These are phyloP conservation scores for Saturnia japonica DNA, from an alignment of 2,888 invertebrate species.

Conservation along the genomic window DNA sequence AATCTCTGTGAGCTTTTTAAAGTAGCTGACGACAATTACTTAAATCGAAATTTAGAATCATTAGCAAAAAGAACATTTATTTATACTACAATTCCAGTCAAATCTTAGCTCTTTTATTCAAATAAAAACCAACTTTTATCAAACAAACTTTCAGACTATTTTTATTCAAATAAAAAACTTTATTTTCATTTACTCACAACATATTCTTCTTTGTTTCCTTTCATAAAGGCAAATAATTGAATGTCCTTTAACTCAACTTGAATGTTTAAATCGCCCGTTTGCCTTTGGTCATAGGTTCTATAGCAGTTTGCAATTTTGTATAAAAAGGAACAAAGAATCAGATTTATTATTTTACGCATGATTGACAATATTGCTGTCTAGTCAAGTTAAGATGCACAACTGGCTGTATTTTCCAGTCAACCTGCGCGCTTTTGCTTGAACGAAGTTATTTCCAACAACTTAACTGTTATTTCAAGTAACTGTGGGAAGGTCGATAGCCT, in stretches of 20 bases:
- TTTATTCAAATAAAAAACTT: too few relatives aligned
- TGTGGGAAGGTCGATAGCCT: slow-evolving; percentile 79
- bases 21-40: not conserved
- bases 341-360: slow-evolving; percentile 1
- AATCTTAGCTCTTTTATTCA: not conserved
- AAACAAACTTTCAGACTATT: too few relatives aligned
- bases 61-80: not conserved
- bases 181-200: slow-evolving; percentile 65
- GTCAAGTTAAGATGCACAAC: slow-evolving; percentile 60
- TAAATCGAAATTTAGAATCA: not conserved
- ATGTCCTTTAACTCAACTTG: slow-evolving; percentile 90
- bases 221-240: slow-evolving; percentile 86
- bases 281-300: slow-evolving; percentile 85
- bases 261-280: slow-evolving; percentile 90
- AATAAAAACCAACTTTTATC: too few relatives aligned
- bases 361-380: slow-evolving; percentile 47
- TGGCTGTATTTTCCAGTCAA: slow-evolving; percentile 52
- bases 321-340: slow-evolving; percentile 33
- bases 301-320: slow-evolving; percentile 25
- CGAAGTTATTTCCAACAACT: slow-evolving; percentile 77
- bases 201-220: slow-evolving; percentile 83
- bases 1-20: not conserved
- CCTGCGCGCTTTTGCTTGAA: slow-evolving; percentile 60
- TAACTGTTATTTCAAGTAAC: slow-evolving; percentile 80
- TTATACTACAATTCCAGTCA: not conserved